phyloP scores from a whole-genome alignment of 2,797 vertebrate genomes.

The Varecia variegata region DNA sequence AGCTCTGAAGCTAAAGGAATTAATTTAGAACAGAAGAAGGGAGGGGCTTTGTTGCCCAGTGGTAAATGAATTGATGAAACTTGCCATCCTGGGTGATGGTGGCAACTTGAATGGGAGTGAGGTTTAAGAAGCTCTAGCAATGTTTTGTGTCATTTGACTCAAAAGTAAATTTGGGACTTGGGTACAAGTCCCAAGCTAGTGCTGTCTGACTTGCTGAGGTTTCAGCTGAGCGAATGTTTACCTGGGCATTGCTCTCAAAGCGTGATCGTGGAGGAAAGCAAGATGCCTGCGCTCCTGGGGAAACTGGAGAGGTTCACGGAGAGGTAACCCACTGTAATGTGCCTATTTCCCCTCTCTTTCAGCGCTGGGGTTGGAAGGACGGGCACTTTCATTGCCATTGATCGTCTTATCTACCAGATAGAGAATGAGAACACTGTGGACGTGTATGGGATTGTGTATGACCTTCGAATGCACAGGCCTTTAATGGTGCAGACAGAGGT shows the following conservation, averaged over 20 bases:
- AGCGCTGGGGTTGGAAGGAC: slow-evolving; percentile 98
- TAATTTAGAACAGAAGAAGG: not conserved
- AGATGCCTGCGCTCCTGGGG: rapidly evolving
- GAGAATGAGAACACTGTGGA: slow-evolving; percentile 93
- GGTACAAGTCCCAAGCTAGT: not conserved
- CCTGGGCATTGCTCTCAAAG: not conserved
- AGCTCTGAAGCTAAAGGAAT: not conserved
- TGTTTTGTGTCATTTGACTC: not conserved
- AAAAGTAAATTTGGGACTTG: not conserved
- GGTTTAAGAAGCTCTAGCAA: not conserved
- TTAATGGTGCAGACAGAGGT: slow-evolving; percentile 99
- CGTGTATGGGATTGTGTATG: slow-evolving; percentile 91
- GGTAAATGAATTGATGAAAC: not conserved
- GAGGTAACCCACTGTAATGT: rapidly evolving
- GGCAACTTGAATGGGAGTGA: not conserved
- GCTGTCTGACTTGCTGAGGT: not conserved
- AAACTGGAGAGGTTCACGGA: rapidly evolving
- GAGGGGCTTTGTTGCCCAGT: not conserved
- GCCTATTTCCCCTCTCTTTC: slow-evolving; percentile 8
- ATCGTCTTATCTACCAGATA: slow-evolving; percentile 95
- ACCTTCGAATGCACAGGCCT: slow-evolving; percentile 94
- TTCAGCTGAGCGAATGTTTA: not conserved
- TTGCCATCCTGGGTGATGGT: not conserved
- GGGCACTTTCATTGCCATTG: slow-evolving; percentile 95
- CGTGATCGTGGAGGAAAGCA: not conserved